Percentiles rank a stretch among this genome's conserved stretches.
These are phyloP conservation scores for Crematogaster levior DNA, from an alignment of 2,888 invertebrate genomes.

Conservation along the genomic window DNA sequence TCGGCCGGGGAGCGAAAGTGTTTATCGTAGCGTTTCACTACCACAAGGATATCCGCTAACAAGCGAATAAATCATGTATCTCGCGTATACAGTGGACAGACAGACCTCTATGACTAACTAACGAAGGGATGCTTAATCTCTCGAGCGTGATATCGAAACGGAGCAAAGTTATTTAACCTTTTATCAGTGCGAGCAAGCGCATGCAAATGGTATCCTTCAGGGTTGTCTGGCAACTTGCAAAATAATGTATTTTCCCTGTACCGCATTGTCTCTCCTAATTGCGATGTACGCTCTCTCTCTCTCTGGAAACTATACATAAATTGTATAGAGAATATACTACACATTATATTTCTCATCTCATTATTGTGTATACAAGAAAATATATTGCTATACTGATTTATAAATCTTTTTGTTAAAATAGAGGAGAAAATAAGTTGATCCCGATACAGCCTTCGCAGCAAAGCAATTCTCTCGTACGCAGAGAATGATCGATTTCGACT, in stretches of 20 bases:
- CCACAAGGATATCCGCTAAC: background rate
- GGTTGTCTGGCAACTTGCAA: background rate
- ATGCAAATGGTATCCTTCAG: background rate
- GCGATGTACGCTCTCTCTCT: background rate
- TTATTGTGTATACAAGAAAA: background rate
- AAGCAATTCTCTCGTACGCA: background rate
- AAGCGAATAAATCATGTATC: slow-evolving; percentile 7
- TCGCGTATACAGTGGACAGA: slow-evolving; percentile 2
- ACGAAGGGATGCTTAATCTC: slow-evolving; percentile 45
- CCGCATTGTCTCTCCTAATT: background rate
- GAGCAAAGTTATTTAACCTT: slow-evolving; percentile 74
- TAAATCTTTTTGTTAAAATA: background rate
- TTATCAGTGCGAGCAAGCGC: slow-evolving; percentile 58
- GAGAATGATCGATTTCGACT: background rate
- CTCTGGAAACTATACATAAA: background rate
- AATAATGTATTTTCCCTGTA: background rate
- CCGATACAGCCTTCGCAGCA: background rate
- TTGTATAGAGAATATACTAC: too few relatives aligned
- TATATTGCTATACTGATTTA: background rate
- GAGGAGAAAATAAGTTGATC: too few relatives aligned
- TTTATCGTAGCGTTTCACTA: background rate
- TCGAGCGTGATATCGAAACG: slow-evolving; percentile 51
- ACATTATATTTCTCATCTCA: background rate
- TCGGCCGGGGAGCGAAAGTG: background rate
- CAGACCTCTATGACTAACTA: background rate